A percentile compares a stretch with the other conserved stretches of the same genome.
These are phyloP conservation scores for Campoletis sonorensis DNA, from an alignment of 1,140 invertebrate species.

Conservation along the genomic window DNA sequence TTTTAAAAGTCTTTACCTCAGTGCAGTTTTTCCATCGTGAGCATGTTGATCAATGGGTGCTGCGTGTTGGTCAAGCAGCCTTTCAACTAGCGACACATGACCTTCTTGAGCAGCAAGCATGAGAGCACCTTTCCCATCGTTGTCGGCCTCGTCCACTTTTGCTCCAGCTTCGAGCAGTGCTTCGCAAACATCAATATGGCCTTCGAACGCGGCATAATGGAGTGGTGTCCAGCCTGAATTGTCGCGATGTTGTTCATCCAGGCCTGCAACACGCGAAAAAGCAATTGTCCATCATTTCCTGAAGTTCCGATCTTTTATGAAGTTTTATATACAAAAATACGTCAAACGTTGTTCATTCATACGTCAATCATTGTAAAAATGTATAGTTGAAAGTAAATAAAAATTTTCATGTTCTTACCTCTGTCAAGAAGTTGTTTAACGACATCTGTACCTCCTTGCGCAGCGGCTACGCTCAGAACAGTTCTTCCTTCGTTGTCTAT, in stretches of 20 bases:
- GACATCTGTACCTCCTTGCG: slow-evolving; percentile 89
- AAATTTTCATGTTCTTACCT: slow-evolving; percentile 68
- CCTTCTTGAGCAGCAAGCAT: slow-evolving; percentile 94
- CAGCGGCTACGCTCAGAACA: slow-evolving; percentile 90
- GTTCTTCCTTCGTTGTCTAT: slow-evolving; percentile 95
- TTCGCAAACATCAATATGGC: slow-evolving; percentile 91
- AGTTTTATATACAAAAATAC: neutral
- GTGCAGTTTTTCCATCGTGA: slow-evolving; percentile 95
- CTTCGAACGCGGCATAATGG: slow-evolving; percentile 95
- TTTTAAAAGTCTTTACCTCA: slow-evolving; percentile 78
- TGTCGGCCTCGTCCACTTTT: slow-evolving; percentile 93
- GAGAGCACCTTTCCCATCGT: slow-evolving; percentile 94
- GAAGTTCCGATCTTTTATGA: neutral
- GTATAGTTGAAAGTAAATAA: too few relatives aligned
- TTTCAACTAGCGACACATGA: slow-evolving; percentile 83
- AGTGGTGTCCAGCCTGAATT: slow-evolving; percentile 96
- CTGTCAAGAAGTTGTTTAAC: slow-evolving; percentile 92
- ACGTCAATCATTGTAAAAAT: too few relatives aligned
- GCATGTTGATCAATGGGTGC: slow-evolving; percentile 92
- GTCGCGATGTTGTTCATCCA: slow-evolving; percentile 94
- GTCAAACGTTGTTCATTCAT: too few relatives aligned
- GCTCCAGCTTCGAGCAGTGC: slow-evolving; percentile 94
- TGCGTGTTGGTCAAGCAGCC: slow-evolving; percentile 84
- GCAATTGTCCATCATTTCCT: neutral
- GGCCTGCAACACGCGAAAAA: slow-evolving; percentile 73